Percentiles rank a stretch among this genome's conserved stretches.
Conservation (phyloP, 30 jellyfish, hydroid and myxozoan genomes). For the Pseudorhiza aurosa region DNA sequence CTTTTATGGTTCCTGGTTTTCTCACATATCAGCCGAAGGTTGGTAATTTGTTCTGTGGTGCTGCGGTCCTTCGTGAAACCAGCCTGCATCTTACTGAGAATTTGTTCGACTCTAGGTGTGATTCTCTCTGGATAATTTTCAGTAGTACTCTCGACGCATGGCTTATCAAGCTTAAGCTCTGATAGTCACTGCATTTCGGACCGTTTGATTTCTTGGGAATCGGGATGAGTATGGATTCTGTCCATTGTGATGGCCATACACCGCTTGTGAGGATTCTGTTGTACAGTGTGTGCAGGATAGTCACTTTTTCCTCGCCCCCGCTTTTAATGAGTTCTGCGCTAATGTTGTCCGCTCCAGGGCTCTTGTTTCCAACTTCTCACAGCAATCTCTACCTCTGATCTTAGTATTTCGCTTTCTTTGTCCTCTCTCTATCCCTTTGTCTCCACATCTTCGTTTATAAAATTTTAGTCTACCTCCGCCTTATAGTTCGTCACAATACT, state of each 20-base stretch:
- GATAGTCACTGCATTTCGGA: neutral
- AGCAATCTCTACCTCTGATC: neutral
- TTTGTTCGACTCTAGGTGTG: neutral
- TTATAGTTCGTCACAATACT: too few species aligned
- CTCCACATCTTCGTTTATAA: too few species aligned
- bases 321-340: conserved; percentile 3
- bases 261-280: neutral
- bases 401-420: neutral
- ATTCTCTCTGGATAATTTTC: neutral
- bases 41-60: neutral
- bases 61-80: conserved; percentile 6
- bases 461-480: too few species aligned
- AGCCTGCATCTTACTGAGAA: conserved; percentile 24
- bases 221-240: neutral
- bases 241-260: conserved; percentile 19
- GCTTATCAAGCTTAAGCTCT: neutral
- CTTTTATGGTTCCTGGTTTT: neutral
- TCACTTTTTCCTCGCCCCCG: neutral
- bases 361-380: neutral
- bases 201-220: conserved; percentile 13
- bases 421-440: too few species aligned
- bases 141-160: conserved; percentile 16
- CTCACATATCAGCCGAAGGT: neutral
- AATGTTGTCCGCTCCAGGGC: conserved; percentile 46
- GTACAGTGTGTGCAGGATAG: neutral